A percentile compares a stretch with the other conserved stretches of the same genome.
Evolutionary conservation across 2,888 invertebrate species (phyloP).

Genomic region (Bellardia pandia): DNA sequence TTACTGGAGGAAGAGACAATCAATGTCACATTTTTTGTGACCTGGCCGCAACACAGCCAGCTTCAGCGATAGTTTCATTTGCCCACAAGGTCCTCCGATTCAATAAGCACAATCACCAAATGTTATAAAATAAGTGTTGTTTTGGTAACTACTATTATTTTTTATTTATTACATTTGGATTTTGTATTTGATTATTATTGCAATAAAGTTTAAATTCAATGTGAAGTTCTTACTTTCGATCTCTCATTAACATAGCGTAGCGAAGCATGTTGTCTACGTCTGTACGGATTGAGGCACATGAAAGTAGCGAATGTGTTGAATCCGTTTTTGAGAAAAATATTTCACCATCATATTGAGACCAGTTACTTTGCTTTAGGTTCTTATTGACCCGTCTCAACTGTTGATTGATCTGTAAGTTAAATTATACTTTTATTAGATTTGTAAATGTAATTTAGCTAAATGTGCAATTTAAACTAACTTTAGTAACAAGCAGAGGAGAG

Average conservation of each 20-base stretch:
- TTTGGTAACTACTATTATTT: neutral
- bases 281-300: conserved; percentile 4
- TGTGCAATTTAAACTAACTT: conserved; percentile 67
- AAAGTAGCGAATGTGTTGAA: conserved; percentile 57
- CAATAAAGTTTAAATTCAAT: conserved; percentile 10
- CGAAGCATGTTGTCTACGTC: conserved; percentile 55
- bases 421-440: neutral
- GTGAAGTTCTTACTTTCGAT: conserved; percentile 29
- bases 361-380: neutral
- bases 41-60: conserved; percentile 94
- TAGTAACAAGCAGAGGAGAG: conserved; percentile 74
- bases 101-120: conserved; percentile 75
- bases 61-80: conserved; percentile 92
- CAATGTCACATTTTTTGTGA: conserved; percentile 99
- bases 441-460: neutral
- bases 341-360: conserved; percentile 48
- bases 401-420: conserved; percentile 57
- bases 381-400: conserved; percentile 52
- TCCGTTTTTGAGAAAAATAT: conserved; percentile 14
- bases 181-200: conserved; percentile 21
- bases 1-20: conserved; percentile 93
- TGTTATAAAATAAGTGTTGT: conserved; percentile 67
- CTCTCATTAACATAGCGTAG: conserved; percentile 55
- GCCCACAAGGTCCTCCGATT: conserved; percentile 81
- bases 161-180: conserved; percentile 2